These are phyloP conservation scores for Remorina albescens DNA, from an alignment of 2,797 vertebrate genomes.

Conservation along the genomic window DNA sequence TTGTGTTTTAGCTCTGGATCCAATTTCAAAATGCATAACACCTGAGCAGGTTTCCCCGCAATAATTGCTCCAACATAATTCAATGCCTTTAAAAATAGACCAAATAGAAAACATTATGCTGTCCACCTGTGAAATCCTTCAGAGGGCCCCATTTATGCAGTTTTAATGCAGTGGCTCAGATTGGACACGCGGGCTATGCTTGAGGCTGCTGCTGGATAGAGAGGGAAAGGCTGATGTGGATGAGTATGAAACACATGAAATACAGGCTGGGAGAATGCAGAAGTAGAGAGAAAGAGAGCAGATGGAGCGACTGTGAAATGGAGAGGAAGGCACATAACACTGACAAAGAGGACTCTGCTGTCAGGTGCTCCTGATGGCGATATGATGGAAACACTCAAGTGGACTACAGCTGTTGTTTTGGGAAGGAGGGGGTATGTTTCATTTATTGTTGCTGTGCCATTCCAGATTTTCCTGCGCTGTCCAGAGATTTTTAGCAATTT, in stretches of 20 bases:
- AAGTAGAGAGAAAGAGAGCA: conserved; percentile 41
- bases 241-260: conserved; percentile 38
- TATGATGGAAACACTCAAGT: conserved; percentile 57
- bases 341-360: conserved; percentile 52
- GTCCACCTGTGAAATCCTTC: conserved; percentile 43
- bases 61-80: conserved; percentile 23
- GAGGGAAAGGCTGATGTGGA: conserved; percentile 40
- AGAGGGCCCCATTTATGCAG: conserved; percentile 32
- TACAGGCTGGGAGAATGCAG: conserved; percentile 24
- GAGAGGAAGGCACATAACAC: conserved; percentile 42
- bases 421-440: conserved; percentile 47
- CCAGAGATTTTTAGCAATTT: conserved; percentile 35
- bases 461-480: conserved; percentile 37
- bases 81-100: conserved; percentile 24
- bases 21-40: conserved; percentile 8
- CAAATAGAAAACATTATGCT: conserved; percentile 29
- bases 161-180: conserved; percentile 44
- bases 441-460: conserved; percentile 53
- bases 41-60: conserved; percentile 6
- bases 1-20: neutral
- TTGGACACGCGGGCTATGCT: conserved; percentile 50
- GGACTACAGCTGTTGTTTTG: conserved; percentile 60
- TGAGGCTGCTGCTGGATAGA: conserved; percentile 45
- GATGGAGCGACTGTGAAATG: conserved; percentile 58
- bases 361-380: conserved; percentile 58